Base-by-base conservation (phyloP, 2,113 vertebrate genomes). In the Elachura formosa region DNA sequence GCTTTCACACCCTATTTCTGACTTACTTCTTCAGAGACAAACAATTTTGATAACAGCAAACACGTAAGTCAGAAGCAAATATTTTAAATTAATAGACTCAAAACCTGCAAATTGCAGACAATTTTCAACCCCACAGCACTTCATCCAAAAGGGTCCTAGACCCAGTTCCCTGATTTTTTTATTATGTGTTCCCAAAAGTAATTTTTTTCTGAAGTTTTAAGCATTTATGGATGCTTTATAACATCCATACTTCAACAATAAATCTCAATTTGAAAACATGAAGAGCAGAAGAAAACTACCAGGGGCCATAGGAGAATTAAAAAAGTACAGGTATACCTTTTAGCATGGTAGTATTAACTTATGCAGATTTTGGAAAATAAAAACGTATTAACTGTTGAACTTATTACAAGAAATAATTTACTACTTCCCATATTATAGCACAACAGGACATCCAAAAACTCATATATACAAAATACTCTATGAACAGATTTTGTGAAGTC, bases 131-230 rank as follows among this genome's bases (percentile, higher is more conserved):
- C 54, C 2, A 1, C 0, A 28, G 23, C 33, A 69, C 13, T 11
- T 48, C 11, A 58, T 33, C 14, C 22, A 46, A 54, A 22, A 58
- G 9, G 31, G 29, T 33, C 9, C 23, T 45, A 46, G 25, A 58
- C 6, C 3, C 29, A 58, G 19, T 24, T 92, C 18, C 33, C 29
- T 46, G 11, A 26, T 24, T 46, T 76, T 31, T 58, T 17, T 43
- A 10, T 12, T 4, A 18, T 0, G 1, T 6, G 1, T 26, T 22
- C 3, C 5, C 46, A 0, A 64, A 84, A 61, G 22, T 24, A n/a
- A 56, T 19, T 7, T 21, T 56, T 40, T 55, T 19, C 28, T 5
- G 9, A 48, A 58, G 38, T 38, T 48, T 15, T 79, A 52, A 67
- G 29, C 62, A 75, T 33, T 33, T 79, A 66, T 28, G 5, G 13